These are phyloP conservation scores for Notothenia coriiceps DNA, from an alignment of 2,113 vertebrate species.

Conservation along the genomic window DNA sequence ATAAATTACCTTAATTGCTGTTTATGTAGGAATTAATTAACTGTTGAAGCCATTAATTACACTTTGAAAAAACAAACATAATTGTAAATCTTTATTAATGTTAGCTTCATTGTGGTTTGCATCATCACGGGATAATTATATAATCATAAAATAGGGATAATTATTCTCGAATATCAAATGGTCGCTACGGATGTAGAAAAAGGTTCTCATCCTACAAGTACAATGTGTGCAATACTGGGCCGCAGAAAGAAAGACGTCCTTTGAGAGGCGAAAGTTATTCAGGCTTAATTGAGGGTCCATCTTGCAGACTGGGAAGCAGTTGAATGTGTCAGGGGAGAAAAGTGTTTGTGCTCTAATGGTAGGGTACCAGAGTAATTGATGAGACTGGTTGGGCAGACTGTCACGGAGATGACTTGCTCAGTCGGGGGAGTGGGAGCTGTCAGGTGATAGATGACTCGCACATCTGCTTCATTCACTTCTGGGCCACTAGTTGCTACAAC, in stretches of 20 bases:
- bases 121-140: conserved; percentile 16
- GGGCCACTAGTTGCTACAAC: conserved; percentile 91
- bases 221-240: conserved; percentile 47
- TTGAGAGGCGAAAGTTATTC: conserved; percentile 77
- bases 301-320: conserved; percentile 73
- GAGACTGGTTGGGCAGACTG: conserved; percentile 79
- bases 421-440: conserved; percentile 84
- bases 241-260: conserved; percentile 64
- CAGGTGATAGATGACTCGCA: conserved; percentile 89
- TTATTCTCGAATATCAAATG: conserved; percentile 28
- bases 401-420: conserved; percentile 91
- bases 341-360: conserved; percentile 79
- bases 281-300: conserved; percentile 80
- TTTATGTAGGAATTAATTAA: conserved; percentile 36
- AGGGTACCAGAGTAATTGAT: conserved; percentile 82
- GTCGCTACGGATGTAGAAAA: conserved; percentile 48
- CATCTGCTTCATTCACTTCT: conserved; percentile 91
- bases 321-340: conserved; percentile 73
- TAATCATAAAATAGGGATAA: conserved; percentile 34
- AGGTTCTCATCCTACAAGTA: conserved; percentile 27
- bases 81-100: conserved; percentile 34
- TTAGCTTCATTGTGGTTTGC: background rate
- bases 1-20: conserved; percentile 25
- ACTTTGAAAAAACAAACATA: conserved; percentile 18
- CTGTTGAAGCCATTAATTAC: conserved; percentile 13